These are phyloP conservation scores for Mechanitis messenoides DNA, from an alignment of 2,888 invertebrate genomes.

Conservation along the genomic window DNA sequence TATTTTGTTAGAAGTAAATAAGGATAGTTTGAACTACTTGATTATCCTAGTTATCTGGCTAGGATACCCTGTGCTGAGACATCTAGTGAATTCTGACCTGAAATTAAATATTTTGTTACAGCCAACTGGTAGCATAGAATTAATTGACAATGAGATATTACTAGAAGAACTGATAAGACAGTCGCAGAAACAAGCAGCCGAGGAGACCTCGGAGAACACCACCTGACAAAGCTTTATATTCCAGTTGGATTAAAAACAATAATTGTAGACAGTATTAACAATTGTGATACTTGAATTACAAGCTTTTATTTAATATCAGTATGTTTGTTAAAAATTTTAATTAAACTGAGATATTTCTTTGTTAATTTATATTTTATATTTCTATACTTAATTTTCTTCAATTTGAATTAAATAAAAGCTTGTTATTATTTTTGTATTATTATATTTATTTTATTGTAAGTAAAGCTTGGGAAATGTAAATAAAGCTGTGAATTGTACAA, in stretches of 20 bases:
- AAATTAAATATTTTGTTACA: constrained; percentile 36
- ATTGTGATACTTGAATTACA: constrained; percentile 40
- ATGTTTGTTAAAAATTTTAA: no score
- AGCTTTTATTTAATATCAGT: not conserved
- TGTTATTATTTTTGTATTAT: not conserved
- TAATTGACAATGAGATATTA: constrained; percentile 63
- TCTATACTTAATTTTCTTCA: not conserved
- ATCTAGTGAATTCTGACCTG: not conserved
- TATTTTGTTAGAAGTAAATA: no score
- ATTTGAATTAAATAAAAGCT: not conserved
- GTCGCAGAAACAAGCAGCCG: constrained; percentile 49
- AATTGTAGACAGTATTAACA: constrained; percentile 63
- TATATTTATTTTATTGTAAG: constrained; percentile 30
- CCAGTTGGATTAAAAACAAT: constrained; percentile 50
- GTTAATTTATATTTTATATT: no score
- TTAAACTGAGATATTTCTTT: no score
- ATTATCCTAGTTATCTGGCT: no score
- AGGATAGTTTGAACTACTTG: no score
- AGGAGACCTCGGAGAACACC: constrained; percentile 44
- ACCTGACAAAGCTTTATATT: constrained; percentile 65
- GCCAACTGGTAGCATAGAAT: constrained; percentile 60
- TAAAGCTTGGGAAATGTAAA: constrained; percentile 17
- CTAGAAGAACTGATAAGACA: constrained; percentile 61
- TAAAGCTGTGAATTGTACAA: not conserved
- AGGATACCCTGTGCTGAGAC: no score